Percentiles rank a stretch among this genome's conserved stretches.
phyloP scores from a whole-genome alignment of 1,140 invertebrate species.

The Tetranychus cinnabarinus region DNA sequence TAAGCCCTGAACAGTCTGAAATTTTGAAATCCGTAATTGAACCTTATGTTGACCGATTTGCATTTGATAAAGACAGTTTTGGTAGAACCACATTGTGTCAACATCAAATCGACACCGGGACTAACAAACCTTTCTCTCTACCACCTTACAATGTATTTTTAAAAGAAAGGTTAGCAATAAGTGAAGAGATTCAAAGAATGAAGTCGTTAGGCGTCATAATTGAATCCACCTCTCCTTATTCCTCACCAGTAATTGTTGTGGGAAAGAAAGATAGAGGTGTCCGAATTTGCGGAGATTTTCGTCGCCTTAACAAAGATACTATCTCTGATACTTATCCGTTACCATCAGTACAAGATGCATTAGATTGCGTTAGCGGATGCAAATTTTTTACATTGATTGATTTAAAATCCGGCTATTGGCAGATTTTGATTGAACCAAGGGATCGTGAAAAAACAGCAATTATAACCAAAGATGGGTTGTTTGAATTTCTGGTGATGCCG shows the following conservation, averaged over 20 bases:
- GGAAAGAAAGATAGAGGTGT: slow-evolving; percentile 23
- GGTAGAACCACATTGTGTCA: slow-evolving; percentile 14
- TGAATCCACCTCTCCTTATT: background rate
- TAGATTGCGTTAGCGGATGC: slow-evolving; percentile 18
- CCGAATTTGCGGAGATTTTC: slow-evolving; percentile 24
- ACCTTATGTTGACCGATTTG: too few relatives aligned
- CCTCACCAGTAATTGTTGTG: background rate
- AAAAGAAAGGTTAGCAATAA: background rate
- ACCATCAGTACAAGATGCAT: slow-evolving; percentile 22
- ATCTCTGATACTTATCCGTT: slow-evolving; percentile 26
- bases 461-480: slow-evolving; percentile 1
- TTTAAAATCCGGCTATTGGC: slow-evolving; percentile 5
- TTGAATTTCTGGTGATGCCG: background rate
- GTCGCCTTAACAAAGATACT: slow-evolving; percentile 22
- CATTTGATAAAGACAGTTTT: too few relatives aligned
- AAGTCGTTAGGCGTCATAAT: background rate
- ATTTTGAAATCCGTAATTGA: too few relatives aligned
- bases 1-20: too few relatives aligned
- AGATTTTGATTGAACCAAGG: slow-evolving; percentile 15
- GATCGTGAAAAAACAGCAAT: slow-evolving; percentile 12
- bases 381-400: slow-evolving; percentile 8
- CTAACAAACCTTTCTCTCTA: background rate
- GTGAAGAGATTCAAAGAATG: background rate
- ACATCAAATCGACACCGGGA: background rate
- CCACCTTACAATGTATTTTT: background rate